phyloP scores from a whole-genome alignment of 2,888 invertebrate genomes.

The Tipula unca region DNA sequence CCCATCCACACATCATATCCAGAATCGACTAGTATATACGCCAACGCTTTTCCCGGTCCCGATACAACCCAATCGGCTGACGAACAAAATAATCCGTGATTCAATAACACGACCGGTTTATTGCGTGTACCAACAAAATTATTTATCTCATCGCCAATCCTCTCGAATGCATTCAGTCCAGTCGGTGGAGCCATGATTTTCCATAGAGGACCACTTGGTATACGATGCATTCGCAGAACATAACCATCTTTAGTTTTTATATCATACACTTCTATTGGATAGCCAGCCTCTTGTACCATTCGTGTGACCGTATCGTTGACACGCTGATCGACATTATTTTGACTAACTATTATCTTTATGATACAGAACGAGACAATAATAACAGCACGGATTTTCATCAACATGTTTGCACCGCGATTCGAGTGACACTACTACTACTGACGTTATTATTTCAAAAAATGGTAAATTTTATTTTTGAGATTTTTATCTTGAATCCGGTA shows the following conservation, averaged over 20 bases:
- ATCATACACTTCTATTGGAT: conserved; percentile 48
- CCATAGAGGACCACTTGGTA: conserved; percentile 41
- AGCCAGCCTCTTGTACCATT: conserved; percentile 35
- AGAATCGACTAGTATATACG: conserved; percentile 39
- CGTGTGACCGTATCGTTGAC: background rate
- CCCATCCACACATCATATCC: conserved; percentile 48
- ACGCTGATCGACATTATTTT: background rate
- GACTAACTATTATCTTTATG: background rate
- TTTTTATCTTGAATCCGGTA: background rate
- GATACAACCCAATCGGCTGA: conserved; percentile 60
- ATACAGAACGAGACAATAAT: background rate
- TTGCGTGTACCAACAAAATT: conserved; percentile 30
- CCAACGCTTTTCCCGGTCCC: conserved; percentile 51
- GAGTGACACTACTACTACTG: background rate
- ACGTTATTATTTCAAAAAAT: background rate
- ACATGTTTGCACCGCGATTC: background rate
- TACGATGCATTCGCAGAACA: conserved; percentile 58
- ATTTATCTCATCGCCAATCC: conserved; percentile 30
- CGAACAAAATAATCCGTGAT: conserved; percentile 57
- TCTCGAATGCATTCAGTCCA: conserved; percentile 32
- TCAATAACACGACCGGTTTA: conserved; percentile 46
- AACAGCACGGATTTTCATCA: background rate
- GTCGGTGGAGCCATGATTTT: conserved; percentile 33
- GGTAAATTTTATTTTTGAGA: background rate
- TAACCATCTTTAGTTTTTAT: conserved; percentile 62